These are phyloP conservation scores for Ditula angustiorana DNA, from an alignment of 2,888 invertebrate species.

Conservation along the genomic window DNA sequence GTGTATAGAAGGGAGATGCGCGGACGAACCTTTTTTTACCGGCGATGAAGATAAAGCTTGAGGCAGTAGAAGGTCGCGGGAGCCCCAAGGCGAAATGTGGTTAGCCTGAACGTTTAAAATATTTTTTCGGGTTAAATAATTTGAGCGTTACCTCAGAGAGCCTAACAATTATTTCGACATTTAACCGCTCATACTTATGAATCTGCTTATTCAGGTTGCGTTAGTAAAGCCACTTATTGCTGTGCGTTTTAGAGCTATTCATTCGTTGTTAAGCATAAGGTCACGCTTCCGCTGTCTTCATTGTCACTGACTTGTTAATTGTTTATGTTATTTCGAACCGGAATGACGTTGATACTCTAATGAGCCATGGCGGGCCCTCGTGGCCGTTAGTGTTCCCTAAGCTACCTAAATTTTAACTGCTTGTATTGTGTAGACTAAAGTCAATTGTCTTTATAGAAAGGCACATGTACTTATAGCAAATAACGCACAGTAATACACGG, in stretches of 20 bases:
- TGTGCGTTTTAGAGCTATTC: slow-evolving; percentile 17
- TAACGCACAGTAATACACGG: not conserved
- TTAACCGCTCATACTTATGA: not conserved
- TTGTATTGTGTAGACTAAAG: not conserved
- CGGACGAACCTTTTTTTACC: slow-evolving; percentile 43
- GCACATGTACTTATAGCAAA: not conserved
- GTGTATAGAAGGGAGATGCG: slow-evolving; percentile 51
- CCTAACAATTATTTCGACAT: slow-evolving; percentile 26
- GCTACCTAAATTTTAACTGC: not conserved
- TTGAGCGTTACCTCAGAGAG: slow-evolving; percentile 16
- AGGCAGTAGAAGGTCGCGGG: slow-evolving; percentile 34
- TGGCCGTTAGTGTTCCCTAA: not conserved
- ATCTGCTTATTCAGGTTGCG: slow-evolving; percentile 22
- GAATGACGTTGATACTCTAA: slow-evolving; percentile 31
- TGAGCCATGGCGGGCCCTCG: slow-evolving; percentile 14
- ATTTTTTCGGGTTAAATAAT: slow-evolving; percentile 22
- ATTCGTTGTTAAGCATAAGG: slow-evolving; percentile 27
- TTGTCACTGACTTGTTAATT: slow-evolving; percentile 37
- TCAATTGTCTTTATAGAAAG: not conserved
- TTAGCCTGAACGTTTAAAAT: slow-evolving; percentile 18
- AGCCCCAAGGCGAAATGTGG: slow-evolving; percentile 27
- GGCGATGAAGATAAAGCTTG: slow-evolving; percentile 42
- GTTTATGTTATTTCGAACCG: slow-evolving; percentile 38
- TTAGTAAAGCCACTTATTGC: slow-evolving; percentile 16
- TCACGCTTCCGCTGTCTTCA: slow-evolving; percentile 37